Conservation (phyloP, 2,113 vertebrate species). For the Bos indicus region DNA sequence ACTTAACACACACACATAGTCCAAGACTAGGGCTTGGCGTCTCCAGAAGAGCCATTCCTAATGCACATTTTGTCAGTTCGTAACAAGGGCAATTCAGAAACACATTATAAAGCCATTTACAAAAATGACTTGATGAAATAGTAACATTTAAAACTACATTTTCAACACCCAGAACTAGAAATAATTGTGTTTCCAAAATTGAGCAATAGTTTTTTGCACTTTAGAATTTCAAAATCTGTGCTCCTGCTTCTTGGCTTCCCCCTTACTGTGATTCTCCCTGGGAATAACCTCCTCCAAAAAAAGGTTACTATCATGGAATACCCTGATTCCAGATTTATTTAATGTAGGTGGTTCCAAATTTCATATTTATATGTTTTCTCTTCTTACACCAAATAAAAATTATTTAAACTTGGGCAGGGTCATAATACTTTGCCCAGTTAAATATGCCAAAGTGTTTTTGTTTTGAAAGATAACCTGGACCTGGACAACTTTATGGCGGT, state of each 20-base stretch:
- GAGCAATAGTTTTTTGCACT: background rate
- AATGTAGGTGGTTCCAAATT: background rate
- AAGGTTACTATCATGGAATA: background rate
- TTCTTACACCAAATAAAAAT: background rate
- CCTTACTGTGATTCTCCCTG: background rate
- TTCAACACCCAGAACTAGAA: background rate
- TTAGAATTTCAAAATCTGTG: slow-evolving; percentile 4
- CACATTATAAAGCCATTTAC: background rate
- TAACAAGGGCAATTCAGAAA: background rate
- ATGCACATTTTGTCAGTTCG: background rate
- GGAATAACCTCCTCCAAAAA: background rate
- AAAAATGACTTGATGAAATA: background rate
- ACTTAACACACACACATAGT: background rate
- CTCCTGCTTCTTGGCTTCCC: background rate
- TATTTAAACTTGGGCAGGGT: background rate
- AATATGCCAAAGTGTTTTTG: background rate
- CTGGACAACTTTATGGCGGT: background rate
- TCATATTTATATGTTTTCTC: slow-evolving; percentile 24
- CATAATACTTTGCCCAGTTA: background rate
- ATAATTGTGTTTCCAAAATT: background rate
- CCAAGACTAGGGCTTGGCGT: background rate
- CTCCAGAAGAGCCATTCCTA: background rate
- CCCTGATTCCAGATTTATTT: background rate
- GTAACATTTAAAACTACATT: slow-evolving; percentile 4
- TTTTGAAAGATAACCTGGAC: background rate